phyloP scores from a whole-genome alignment of 2,888 invertebrate genomes.

The Drosophila subquinaria region DNA sequence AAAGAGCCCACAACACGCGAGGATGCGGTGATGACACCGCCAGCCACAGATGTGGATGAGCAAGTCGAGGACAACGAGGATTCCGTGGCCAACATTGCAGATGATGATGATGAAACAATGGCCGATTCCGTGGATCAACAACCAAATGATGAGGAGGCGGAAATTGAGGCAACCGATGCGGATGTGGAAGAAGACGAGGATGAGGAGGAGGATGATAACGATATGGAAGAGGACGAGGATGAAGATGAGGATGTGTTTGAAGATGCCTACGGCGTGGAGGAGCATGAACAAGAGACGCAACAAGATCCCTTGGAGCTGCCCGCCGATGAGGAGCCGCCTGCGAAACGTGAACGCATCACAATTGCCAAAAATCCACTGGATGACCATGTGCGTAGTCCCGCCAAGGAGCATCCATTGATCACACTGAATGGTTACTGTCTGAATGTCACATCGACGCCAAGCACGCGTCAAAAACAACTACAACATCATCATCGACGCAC shows the following conservation, averaged over 20 bases:
- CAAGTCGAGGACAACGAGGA: constrained; percentile 24
- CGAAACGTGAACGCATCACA: constrained; percentile 40
- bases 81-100: constrained; percentile 49
- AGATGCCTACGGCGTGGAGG: constrained; percentile 69
- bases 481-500: constrained; percentile 57
- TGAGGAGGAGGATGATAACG: constrained; percentile 38
- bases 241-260: constrained; percentile 63
- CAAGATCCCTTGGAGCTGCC: constrained; percentile 5
- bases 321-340: constrained; percentile 22
- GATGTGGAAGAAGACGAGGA: constrained; percentile 66
- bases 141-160: constrained; percentile 66
- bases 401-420: constrained; percentile 51
- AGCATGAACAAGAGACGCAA: not conserved
- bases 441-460: constrained; percentile 71
- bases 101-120: constrained; percentile 74
- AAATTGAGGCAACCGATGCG: constrained; percentile 72
- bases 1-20: constrained; percentile 33
- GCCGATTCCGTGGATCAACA: constrained; percentile 73
- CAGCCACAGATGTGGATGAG: constrained; percentile 69
- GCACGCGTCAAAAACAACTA: constrained; percentile 51
- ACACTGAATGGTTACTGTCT: constrained; percentile 54
- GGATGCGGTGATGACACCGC: constrained; percentile 68
- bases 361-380: constrained; percentile 5
- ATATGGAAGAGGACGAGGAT: constrained; percentile 51
- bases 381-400: constrained; percentile 44